Base-by-base conservation (phyloP, 2,797 vertebrate genomes). In the Mallotus villosus region DNA sequence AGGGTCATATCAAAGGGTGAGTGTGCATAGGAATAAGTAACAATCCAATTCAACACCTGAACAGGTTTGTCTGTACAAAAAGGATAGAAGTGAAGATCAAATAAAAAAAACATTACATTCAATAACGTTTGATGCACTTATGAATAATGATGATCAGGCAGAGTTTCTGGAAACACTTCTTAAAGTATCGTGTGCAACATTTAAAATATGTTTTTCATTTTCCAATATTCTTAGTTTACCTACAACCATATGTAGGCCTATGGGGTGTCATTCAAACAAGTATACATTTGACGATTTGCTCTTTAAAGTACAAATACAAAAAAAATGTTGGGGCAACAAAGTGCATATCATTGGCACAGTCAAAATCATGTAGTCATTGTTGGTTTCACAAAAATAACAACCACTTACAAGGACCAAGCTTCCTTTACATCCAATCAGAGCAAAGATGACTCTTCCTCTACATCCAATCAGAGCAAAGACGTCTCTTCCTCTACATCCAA, bases 71-170 rank as follows among this genome's bases (percentile, higher is more conserved):
- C 81, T 83, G 81, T 79, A 82, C 79, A 80, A 70, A 67, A 74
- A 86, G 70, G 67, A 87, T 66, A 83, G 76, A 90, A 83, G 76
- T 87, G 79, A 87, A 87, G 86, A 89, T 75, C 85, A 85, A 72
- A 86, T 74, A 82, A 84, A 87, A 86, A 88, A 91, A 88, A 79
- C 82, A 85, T 91, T 93, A 94, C 92, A 94, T 93, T 94, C 92
- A 93, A 90, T 86, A 86, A 91, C 49, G 76, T 85, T 84, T 84
- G 83, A 86, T 84, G 88, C 79, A 88, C 85, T 86, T 90, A 82
- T 83, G 76, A 73, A 86, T 84, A 86, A 83, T 87, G 87, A 91
- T 91, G 87, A 92, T 91, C 90, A 77, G 78, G 84, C 84, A 74
- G 72, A 75, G 19, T 74, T 84, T 49, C 79, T 22, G 68, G 77